Evolutionary conservation across 1,140 invertebrate genomes (phyloP).

Genomic region (Myzus persicae): DNA sequence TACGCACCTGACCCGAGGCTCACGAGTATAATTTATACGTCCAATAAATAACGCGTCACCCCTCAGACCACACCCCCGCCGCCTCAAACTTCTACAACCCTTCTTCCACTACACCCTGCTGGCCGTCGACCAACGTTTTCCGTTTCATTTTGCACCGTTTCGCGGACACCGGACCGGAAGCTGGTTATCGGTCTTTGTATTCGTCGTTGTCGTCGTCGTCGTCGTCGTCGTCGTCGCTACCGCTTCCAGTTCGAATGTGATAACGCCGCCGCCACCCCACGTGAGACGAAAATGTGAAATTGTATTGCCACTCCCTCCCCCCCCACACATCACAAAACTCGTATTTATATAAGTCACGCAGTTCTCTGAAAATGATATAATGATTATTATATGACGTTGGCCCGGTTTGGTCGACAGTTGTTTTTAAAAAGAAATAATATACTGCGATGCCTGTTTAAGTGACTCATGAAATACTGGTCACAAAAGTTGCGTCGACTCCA

Average conservation of each 20-base stretch:
- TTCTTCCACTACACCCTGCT: neutral
- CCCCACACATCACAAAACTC: too few relatives aligned
- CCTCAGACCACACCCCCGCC: neutral
- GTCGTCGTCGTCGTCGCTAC: neutral
- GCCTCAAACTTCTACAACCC: neutral
- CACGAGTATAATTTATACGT: constrained; percentile 10
- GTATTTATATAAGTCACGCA: neutral
- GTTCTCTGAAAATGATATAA: neutral
- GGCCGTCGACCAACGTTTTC: constrained; percentile 24
- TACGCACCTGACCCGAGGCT: neutral
- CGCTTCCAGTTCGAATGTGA: constrained; percentile 7
- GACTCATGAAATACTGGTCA: neutral
- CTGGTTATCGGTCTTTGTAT: neutral
- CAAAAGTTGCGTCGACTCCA: neutral
- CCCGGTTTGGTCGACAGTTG: neutral
- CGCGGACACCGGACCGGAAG: constrained; percentile 7
- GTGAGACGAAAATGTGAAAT: neutral
- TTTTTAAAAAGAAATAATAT: neutral
- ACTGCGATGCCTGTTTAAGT: neutral
- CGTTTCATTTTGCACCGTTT: constrained; percentile 26
- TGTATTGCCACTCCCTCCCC: too few relatives aligned
- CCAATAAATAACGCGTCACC: neutral
- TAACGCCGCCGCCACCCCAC: neutral
- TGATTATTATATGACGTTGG: neutral
- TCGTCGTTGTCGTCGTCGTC: neutral